These are phyloP conservation scores for Schlechtendalia chinensis DNA, from an alignment of 1,140 invertebrate genomes.

Conservation along the genomic window DNA sequence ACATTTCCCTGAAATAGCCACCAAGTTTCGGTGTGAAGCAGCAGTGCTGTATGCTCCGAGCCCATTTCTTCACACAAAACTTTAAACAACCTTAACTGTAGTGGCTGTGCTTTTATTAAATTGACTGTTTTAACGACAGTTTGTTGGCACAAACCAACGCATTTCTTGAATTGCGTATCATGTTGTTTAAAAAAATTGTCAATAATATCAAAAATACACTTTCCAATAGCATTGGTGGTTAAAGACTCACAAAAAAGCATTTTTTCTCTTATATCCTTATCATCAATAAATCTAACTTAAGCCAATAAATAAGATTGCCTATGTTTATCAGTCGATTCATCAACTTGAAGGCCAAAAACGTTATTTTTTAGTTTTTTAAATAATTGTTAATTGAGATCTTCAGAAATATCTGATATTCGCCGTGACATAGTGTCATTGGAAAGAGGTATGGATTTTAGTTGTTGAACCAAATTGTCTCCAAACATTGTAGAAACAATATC, in stretches of 20 bases:
- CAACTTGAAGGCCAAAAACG: too few relatives aligned
- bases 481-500: constrained; percentile 4
- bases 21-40: not conserved
- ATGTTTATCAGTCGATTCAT: too few relatives aligned
- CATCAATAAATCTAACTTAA: too few relatives aligned
- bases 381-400: too few relatives aligned
- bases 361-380: too few relatives aligned
- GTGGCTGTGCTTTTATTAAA: constrained; percentile 17
- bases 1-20: constrained; percentile 3
- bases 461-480: not conserved
- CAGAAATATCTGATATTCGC: too few relatives aligned
- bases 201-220: not conserved
- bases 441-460: not conserved
- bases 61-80: constrained; percentile 18
- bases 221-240: not conserved
- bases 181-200: constrained; percentile 5
- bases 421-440: not conserved
- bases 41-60: constrained; percentile 15
- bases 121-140: constrained; percentile 14
- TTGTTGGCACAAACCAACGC: not conserved
- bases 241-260: too few relatives aligned
- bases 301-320: too few relatives aligned
- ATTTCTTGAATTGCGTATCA: not conserved
- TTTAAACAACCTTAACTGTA: constrained; percentile 25
- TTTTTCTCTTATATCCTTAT: too few relatives aligned